Evolutionary conservation across 1,140 invertebrate species (phyloP).

Genomic region (Plutomurus gul): DNA sequence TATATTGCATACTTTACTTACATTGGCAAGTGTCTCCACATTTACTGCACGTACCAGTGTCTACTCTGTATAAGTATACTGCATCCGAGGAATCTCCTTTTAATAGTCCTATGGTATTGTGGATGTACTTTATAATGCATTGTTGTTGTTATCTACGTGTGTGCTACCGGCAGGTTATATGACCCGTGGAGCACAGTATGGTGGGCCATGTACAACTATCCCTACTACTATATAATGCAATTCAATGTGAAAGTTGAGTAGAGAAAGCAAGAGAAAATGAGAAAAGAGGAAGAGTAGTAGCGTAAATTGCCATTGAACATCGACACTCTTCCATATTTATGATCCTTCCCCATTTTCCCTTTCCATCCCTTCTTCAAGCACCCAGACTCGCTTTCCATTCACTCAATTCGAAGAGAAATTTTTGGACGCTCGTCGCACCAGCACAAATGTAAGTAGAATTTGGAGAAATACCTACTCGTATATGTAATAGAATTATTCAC

Average conservation of each 20-base stretch:
- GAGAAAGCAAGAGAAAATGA: constrained; percentile 21
- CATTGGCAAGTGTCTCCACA: neutral
- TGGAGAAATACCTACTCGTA: too few species aligned
- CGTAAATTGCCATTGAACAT: constrained; percentile 24
- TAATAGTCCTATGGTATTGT: too few species aligned
- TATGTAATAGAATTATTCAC: too few species aligned
- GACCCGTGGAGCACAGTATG: too few species aligned
- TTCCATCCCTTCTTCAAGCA: neutral
- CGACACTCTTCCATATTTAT: constrained; percentile 33
- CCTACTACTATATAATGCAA: neutral
- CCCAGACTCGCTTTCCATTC: neutral
- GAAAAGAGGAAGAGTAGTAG: neutral
- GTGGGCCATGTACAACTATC: neutral
- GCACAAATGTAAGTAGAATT: too few species aligned
- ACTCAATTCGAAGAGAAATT: too few species aligned
- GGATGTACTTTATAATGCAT: neutral
- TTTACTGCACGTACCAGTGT: neutral
- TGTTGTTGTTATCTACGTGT: neutral
- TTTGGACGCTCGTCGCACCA: neutral
- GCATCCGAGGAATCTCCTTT: too few species aligned
- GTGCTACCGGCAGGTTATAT: neutral
- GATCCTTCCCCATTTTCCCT: neutral
- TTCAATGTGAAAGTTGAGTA: neutral
- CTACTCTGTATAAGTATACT: too few species aligned
- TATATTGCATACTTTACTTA: neutral